phyloP scores from a whole-genome alignment of 64 coral and sea anemone species.

The Montipora efflorescens region DNA sequence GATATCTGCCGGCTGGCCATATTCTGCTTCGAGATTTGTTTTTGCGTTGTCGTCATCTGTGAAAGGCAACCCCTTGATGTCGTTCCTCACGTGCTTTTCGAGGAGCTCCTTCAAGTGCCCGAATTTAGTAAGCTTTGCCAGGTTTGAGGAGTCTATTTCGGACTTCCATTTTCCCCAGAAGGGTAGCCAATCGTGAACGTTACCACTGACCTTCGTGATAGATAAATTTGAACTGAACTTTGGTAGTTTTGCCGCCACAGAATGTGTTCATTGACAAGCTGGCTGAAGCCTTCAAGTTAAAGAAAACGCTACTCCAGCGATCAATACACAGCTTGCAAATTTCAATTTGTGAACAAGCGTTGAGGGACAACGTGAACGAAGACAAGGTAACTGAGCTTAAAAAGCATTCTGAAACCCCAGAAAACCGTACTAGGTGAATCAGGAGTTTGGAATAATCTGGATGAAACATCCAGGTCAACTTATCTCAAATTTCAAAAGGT shows the following conservation, averaged over 20 bases:
- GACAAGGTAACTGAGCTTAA: too few species aligned
- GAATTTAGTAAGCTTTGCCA: slow-evolving; percentile 56
- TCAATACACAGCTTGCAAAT: too few species aligned
- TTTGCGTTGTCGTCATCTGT: slow-evolving; percentile 28
- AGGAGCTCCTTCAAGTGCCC: slow-evolving; percentile 50
- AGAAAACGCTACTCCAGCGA: too few species aligned
- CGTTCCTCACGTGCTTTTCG: neutral
- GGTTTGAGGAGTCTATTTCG: slow-evolving; percentile 28
- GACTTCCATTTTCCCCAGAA: slow-evolving; percentile 65
- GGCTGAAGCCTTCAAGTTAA: too few species aligned
- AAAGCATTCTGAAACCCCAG: too few species aligned
- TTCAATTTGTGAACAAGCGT: too few species aligned
- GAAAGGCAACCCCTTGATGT: slow-evolving; percentile 53
- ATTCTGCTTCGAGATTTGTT: slow-evolving; percentile 44
- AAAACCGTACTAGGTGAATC: too few species aligned
- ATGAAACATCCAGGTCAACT: too few species aligned
- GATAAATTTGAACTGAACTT: slow-evolving; percentile 27
- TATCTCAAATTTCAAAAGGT: too few species aligned
- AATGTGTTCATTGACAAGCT: neutral
- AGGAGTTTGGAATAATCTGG: too few species aligned
- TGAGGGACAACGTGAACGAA: too few species aligned
- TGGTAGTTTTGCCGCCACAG: slow-evolving; percentile 48
- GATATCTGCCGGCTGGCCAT: slow-evolving; percentile 39
- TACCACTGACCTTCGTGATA: slow-evolving; percentile 64
- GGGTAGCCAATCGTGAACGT: slow-evolving; percentile 51